Conservation (phyloP, 1,140 invertebrate species). For the Drosophila sucinea region DNA sequence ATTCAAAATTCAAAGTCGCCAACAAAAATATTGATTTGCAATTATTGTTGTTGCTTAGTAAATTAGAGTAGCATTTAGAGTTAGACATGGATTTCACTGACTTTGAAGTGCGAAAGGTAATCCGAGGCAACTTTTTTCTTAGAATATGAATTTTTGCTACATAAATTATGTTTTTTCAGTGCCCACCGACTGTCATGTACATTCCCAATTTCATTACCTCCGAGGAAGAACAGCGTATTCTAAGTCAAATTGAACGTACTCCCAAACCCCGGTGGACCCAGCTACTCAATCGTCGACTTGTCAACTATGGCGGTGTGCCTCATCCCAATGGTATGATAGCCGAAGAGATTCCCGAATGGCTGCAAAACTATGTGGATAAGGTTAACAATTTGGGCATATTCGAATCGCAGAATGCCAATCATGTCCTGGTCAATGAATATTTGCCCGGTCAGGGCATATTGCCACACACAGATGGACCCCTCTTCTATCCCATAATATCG, state of each 20-base stretch:
- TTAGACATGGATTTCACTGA: conserved; percentile 76
- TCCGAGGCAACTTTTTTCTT: not conserved
- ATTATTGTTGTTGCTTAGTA: conserved; percentile 45
- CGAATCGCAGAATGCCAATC: conserved; percentile 92
- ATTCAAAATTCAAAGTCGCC: conserved; percentile 36
- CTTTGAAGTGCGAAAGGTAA: conserved; percentile 77
- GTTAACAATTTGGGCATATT: conserved; percentile 90
- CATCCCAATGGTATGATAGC: conserved; percentile 97
- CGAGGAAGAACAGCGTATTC: conserved; percentile 91
- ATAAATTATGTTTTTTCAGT: conserved; percentile 82
- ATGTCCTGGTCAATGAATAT: conserved; percentile 99
- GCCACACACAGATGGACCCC: conserved; percentile 96
- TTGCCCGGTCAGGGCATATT: conserved; percentile 95
- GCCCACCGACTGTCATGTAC: conserved; percentile 91
- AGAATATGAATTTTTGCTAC: too few species aligned
- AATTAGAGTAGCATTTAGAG: conserved; percentile 33
- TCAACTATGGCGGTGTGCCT: conserved; percentile 98
- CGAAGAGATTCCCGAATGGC: conserved; percentile 94
- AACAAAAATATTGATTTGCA: conserved; percentile 72
- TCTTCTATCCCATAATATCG: conserved; percentile 96
- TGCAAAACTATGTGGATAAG: conserved; percentile 89
- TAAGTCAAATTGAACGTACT: conserved; percentile 89
- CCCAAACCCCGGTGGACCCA: conserved; percentile 99
- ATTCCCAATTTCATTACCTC: conserved; percentile 95
- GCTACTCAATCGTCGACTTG: conserved; percentile 93